These are phyloP conservation scores for Eurystomus gularis DNA, from an alignment of 2,113 vertebrate genomes.

Conservation along the genomic window DNA sequence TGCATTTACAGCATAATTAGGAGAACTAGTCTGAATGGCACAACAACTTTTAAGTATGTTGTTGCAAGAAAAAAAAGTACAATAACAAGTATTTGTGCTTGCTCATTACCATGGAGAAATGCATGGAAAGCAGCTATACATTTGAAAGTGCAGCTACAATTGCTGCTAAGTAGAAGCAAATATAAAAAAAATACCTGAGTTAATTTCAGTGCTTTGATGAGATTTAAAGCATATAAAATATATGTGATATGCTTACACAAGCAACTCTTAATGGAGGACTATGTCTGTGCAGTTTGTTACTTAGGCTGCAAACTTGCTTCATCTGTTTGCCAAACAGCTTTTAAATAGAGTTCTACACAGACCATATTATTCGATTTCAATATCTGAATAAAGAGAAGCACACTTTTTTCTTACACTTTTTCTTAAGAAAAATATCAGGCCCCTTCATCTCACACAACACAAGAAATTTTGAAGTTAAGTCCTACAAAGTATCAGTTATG, in stretches of 20 bases:
- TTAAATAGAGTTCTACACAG: neutral
- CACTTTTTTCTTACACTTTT: neutral
- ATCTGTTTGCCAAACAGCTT: neutral
- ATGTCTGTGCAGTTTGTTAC: neutral
- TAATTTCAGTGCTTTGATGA: neutral
- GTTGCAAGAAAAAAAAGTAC: neutral
- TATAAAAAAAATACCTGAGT: neutral
- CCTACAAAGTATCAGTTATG: neutral
- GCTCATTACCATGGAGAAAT: neutral
- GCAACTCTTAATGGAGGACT: neutral
- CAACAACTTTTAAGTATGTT: slow-evolving; percentile 13
- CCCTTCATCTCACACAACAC: neutral
- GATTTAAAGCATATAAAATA: slow-evolving; percentile 1
- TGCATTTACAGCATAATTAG: slow-evolving; percentile 4
- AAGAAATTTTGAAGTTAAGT: neutral
- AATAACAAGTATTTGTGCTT: neutral
- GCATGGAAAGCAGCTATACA: neutral
- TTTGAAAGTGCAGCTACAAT: neutral
- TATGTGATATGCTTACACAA: slow-evolving; percentile 1
- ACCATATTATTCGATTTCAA: neutral
- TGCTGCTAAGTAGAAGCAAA: neutral
- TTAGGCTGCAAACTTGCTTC: neutral
- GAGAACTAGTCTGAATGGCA: slow-evolving; percentile 28
- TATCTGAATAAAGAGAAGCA: neutral
- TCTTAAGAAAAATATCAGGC: neutral